A percentile compares a stretch with the other conserved stretches of the same genome.
These are phyloP conservation scores for Entomyzon cyanotis DNA, from an alignment of 2,113 vertebrate genomes.

Conservation along the genomic window DNA sequence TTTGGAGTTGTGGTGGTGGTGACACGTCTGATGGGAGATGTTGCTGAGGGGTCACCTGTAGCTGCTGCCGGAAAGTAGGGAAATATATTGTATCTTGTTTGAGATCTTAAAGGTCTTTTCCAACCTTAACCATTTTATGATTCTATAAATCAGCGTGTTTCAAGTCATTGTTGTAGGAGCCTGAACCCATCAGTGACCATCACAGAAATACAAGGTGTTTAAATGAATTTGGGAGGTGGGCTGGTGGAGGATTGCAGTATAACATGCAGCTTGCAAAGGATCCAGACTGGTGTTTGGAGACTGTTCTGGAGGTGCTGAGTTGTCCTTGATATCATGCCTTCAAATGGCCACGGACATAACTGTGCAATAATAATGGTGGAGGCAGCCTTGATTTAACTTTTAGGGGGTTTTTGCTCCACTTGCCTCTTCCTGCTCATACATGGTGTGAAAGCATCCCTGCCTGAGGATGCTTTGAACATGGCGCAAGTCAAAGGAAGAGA, in stretches of 20 bases:
- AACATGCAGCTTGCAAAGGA: not conserved
- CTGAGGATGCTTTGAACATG: not conserved
- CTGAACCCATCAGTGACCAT: not conserved
- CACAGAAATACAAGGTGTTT: not conserved
- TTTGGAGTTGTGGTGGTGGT: not conserved
- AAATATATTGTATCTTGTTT: not conserved
- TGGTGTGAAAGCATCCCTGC: not conserved
- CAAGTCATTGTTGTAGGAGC: not conserved
- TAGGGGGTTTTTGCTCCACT: not conserved
- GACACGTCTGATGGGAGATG: not conserved
- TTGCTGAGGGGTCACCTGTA: not conserved
- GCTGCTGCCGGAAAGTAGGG: not conserved
- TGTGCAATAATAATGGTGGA: not conserved
- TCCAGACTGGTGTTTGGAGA: not conserved
- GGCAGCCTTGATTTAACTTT: not conserved
- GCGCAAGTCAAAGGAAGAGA: not conserved
- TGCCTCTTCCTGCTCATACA: fast-evolving
- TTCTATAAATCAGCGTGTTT: not conserved
- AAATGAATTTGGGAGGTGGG: not conserved
- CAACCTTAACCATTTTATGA: not conserved
- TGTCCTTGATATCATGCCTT: not conserved
- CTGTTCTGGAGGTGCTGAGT: not conserved
- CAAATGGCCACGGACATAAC: not conserved
- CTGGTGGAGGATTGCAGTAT: not conserved
- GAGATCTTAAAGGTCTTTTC: not conserved